These are phyloP conservation scores for Ailurus styani DNA, from an alignment of 2,113 vertebrate species.

Conservation along the genomic window DNA sequence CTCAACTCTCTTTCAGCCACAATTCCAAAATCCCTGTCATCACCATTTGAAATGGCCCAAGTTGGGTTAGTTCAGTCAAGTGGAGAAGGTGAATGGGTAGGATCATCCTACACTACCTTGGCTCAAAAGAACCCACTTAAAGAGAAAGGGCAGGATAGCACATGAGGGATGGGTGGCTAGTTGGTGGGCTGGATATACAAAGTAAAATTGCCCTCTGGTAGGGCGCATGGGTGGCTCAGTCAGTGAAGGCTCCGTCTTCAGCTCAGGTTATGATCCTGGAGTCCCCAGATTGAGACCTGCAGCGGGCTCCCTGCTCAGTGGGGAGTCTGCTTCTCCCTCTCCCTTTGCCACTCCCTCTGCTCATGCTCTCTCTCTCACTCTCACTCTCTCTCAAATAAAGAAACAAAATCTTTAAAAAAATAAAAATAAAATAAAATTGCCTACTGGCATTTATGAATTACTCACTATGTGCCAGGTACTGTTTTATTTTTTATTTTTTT, in stretches of 20 bases:
- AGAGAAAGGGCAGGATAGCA: background rate
- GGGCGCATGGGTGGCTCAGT: background rate
- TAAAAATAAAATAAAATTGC: background rate
- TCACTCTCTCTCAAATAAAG: background rate
- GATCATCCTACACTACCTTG: background rate
- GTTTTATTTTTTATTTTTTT: background rate
- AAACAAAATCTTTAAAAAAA: background rate
- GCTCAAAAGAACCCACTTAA: background rate
- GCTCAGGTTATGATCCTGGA: background rate
- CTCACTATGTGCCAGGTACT: background rate
- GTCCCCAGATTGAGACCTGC: background rate
- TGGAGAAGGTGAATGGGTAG: background rate
- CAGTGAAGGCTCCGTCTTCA: background rate
- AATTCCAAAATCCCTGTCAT: background rate
- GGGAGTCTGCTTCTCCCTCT: background rate
- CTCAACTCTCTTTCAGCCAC: background rate
- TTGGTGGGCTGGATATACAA: background rate
- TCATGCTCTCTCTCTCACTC: background rate
- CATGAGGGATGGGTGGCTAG: background rate
- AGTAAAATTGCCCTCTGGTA: background rate
- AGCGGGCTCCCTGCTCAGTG: background rate
- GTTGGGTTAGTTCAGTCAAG: rapidly evolving
- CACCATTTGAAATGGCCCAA: background rate
- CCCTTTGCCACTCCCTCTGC: no score
- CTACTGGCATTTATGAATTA: background rate